phyloP scores from a whole-genome alignment of 2,888 invertebrate genomes.

The Sarcophaga rosellei region DNA sequence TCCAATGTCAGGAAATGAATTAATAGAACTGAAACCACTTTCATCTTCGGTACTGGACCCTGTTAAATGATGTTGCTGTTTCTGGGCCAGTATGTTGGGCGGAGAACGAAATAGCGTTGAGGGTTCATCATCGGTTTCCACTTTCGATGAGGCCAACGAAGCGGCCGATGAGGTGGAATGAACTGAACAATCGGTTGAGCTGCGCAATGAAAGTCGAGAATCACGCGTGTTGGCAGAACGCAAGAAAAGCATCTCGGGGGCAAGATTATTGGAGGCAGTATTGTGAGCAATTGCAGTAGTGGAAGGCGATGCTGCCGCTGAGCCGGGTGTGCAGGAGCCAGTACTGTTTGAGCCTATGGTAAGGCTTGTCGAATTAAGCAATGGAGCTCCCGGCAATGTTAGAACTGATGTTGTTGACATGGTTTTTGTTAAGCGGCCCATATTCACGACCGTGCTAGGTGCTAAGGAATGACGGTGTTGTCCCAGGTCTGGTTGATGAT shows the following conservation, averaged over 20 bases:
- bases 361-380: conserved; percentile 73
- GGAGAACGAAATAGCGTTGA: conserved; percentile 47
- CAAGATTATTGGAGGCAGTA: conserved; percentile 63
- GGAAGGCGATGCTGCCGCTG: conserved; percentile 40
- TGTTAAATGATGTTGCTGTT: conserved; percentile 63
- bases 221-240: conserved; percentile 79
- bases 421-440: conserved; percentile 71
- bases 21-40: conserved; percentile 93
- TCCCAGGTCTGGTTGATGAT: conserved; percentile 84
- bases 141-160: conserved; percentile 78
- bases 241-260: conserved; percentile 78
- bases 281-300: conserved; percentile 44
- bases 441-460: conserved; percentile 32
- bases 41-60: conserved; percentile 86
- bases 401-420: conserved; percentile 70
- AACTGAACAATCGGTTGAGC: conserved; percentile 81
- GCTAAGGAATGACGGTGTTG: conserved; percentile 70
- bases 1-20: conserved; percentile 91
- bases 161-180: conserved; percentile 80
- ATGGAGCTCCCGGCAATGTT: conserved; percentile 69
- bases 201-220: conserved; percentile 80
- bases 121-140: conserved; percentile 79
- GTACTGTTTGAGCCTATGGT: conserved; percentile 47
- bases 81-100: conserved; percentile 63
- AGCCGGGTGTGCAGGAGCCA: conserved; percentile 45